These are phyloP conservation scores for Micromussa lordhowensis DNA, from an alignment of 92 coral and sea anemone genomes.

Conservation along the genomic window DNA sequence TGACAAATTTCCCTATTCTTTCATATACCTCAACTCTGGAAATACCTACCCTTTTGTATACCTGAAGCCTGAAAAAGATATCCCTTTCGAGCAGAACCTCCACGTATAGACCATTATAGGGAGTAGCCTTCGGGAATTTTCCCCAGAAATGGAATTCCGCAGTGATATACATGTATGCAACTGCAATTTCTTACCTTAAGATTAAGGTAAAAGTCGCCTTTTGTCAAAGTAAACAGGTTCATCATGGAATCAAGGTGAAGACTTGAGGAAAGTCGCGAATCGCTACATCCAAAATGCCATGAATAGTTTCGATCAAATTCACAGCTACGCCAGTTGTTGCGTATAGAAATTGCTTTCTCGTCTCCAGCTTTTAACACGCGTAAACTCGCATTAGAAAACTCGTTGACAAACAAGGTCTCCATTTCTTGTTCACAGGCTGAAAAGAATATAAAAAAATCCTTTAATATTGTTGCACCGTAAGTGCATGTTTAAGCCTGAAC, in stretches of 20 bases:
- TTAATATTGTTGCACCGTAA: too few species aligned
- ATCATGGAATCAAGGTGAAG: background rate
- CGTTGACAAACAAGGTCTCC: slow-evolving; percentile 20
- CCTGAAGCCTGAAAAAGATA: too few species aligned
- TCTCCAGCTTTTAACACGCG: slow-evolving; percentile 15
- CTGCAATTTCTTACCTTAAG: slow-evolving; percentile 14
- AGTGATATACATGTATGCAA: too few species aligned
- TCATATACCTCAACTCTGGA: too few species aligned
- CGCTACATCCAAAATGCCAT: slow-evolving; percentile 36
- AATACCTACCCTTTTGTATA: too few species aligned
- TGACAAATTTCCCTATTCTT: too few species aligned
- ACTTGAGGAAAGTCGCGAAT: slow-evolving; percentile 20
- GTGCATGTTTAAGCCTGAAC: too few species aligned
- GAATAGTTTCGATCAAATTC: background rate
- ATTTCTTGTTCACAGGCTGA: slow-evolving; percentile 13
- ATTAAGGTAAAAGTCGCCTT: background rate
- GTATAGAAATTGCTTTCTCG: slow-evolving; percentile 16
- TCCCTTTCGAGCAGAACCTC: too few species aligned
- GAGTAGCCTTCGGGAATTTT: too few species aligned
- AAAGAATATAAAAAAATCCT: background rate
- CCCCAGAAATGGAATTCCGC: background rate
- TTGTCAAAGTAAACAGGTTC: background rate
- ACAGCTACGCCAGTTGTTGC: slow-evolving; percentile 2
- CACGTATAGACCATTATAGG: too few species aligned
- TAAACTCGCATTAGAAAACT: slow-evolving; percentile 2